Percentiles rank a stretch among this genome's conserved stretches.
Conservation (phyloP, 2,888 invertebrate species). For the Sericinus montela region DNA sequence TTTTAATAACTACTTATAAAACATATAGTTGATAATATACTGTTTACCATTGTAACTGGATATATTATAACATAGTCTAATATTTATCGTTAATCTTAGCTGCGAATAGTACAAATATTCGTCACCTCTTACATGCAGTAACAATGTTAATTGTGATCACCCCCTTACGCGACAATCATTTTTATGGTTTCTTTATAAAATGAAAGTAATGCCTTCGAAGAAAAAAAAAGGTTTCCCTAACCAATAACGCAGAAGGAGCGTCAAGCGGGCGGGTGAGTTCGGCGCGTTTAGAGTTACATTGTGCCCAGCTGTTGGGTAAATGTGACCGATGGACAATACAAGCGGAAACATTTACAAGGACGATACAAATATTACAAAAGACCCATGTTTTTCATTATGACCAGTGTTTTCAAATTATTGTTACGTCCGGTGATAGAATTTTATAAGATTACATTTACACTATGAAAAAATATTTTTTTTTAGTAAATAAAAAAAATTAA, state of each 20-base stretch:
- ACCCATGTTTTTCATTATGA: background rate
- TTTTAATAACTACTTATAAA: too few relatives aligned
- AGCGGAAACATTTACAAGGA: conserved; percentile 15
- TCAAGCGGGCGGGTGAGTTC: conserved; percentile 32
- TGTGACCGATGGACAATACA: conserved; percentile 11
- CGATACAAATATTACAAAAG: conserved; percentile 3
- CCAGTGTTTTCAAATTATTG: background rate
- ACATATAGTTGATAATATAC: too few relatives aligned
- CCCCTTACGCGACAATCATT: conserved; percentile 25
- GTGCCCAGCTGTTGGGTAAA: conserved; percentile 26
- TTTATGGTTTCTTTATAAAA: conserved; percentile 58
- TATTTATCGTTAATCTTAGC: background rate
- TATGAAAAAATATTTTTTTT: too few relatives aligned
- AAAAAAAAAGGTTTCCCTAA: conserved; percentile 64
- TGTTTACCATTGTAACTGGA: too few relatives aligned
- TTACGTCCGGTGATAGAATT: background rate
- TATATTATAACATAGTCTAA: too few relatives aligned
- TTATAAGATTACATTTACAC: too few relatives aligned
- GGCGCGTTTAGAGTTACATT: conserved; percentile 33
- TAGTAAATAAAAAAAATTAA: too few relatives aligned
- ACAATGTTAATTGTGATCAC: conserved; percentile 12
- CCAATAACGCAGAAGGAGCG: conserved; percentile 32
- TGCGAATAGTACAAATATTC: background rate
- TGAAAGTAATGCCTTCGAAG: conserved; percentile 44
- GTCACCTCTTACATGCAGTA: background rate